Conservation (phyloP, 2,888 invertebrate species). For the Melinaea marsaeus region DNA sequence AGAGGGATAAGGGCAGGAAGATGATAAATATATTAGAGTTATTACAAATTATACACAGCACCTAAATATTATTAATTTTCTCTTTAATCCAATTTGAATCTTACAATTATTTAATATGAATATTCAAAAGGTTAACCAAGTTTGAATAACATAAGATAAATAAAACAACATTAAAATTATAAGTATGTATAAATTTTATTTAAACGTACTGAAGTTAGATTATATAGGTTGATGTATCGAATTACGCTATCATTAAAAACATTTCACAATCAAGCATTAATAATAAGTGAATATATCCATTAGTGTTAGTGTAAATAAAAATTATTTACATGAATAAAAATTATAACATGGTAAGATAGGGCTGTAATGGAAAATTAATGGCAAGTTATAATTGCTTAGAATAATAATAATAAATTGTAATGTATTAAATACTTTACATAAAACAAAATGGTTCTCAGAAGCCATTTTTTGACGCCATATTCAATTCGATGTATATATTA, state of each 20-base stretch:
- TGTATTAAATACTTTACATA: too few species aligned
- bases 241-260: constrained; percentile 9
- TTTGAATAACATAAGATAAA: neutral
- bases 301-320: constrained; percentile 25
- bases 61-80: too few species aligned
- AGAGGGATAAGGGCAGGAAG: too few species aligned
- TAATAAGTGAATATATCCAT: constrained; percentile 8
- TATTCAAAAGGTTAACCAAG: too few species aligned
- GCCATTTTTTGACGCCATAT: too few species aligned
- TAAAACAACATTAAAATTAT: neutral
- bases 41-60: too few species aligned
- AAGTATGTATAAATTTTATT: constrained; percentile 27
- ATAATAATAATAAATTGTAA: too few species aligned
- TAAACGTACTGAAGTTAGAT: constrained; percentile 24
- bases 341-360: constrained; percentile 49
- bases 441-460: too few species aligned
- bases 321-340: constrained; percentile 36
- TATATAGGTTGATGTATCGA: constrained; percentile 21
- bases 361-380: constrained; percentile 41
- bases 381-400: constrained; percentile 33
- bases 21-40: too few species aligned
- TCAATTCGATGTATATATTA: neutral
- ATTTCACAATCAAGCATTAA: constrained; percentile 2
- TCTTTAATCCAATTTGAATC: too few species aligned
- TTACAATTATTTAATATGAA: too few species aligned